Percentiles rank a stretch among this genome's conserved stretches.
These are phyloP conservation scores for Ia io DNA, from an alignment of 2,113 vertebrate species.

Conservation along the genomic window DNA sequence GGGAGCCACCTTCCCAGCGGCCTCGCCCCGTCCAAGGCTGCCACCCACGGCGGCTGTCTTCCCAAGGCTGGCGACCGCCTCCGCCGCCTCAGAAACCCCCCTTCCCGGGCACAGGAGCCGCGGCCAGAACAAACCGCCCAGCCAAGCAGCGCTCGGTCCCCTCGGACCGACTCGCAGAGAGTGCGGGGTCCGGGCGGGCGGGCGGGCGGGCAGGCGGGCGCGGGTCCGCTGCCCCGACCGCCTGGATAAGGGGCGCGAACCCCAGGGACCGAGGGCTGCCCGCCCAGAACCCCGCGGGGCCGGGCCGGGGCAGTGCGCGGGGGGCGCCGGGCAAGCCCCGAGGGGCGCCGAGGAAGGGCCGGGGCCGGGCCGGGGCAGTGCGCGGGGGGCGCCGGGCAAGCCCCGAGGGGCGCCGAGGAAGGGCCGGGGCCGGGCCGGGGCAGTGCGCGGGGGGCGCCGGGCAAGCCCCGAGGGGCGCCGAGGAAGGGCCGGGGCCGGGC, in stretches of 20 bases:
- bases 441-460: too few species aligned
- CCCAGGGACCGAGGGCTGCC: rapidly evolving
- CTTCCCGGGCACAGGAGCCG: not conserved
- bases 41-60: too few species aligned
- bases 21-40: too few species aligned
- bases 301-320: rapidly evolving
- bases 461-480: too few species aligned
- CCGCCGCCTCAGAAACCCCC: not conserved
- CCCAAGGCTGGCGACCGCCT: not conserved
- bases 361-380: too few species aligned
- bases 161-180: not conserved
- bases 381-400: too few species aligned
- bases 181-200: not conserved
- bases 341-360: too few species aligned
- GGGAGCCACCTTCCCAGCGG: too few species aligned
- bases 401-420: too few species aligned
- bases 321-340: not conserved
- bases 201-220: not conserved
- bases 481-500: too few species aligned
- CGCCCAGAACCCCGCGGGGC: not conserved
- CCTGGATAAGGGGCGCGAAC: not conserved
- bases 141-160: not conserved
- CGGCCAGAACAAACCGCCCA: not conserved
- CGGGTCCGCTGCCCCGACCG: not conserved
- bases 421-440: too few species aligned